Evolutionary conservation across 1,140 invertebrate genomes (phyloP).

Genomic region (Philotrypesis tridentata): DNA sequence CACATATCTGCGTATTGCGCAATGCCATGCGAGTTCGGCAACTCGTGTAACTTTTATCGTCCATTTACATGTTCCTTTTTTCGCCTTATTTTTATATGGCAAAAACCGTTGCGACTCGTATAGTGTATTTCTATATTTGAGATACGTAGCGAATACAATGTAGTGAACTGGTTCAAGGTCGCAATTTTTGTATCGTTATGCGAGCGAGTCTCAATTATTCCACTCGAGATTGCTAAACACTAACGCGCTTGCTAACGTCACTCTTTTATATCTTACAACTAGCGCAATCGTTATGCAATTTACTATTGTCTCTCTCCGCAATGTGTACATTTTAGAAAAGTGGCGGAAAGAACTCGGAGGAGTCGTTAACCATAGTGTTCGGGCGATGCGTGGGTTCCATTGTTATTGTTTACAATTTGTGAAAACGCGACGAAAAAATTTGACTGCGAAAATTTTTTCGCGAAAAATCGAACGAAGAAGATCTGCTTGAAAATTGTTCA

Average conservation of each 20-base stretch:
- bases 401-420: neutral
- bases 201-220: neutral
- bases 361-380: neutral
- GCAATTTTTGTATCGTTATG: constrained; percentile 1
- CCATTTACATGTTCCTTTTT: too few species aligned
- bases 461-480: too few species aligned
- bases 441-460: too few species aligned
- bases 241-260: too few species aligned
- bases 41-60: too few species aligned
- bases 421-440: too few species aligned
- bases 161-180: constrained; percentile 8
- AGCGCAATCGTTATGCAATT: neutral
- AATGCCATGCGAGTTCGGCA: too few species aligned
- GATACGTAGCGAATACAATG: neutral
- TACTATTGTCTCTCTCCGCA: neutral
- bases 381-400: neutral
- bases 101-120: too few species aligned
- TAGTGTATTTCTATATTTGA: too few species aligned
- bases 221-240: neutral
- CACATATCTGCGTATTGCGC: too few species aligned
- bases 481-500: too few species aligned
- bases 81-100: too few species aligned
- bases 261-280: neutral
- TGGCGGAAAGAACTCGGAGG: neutral
- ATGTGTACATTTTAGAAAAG: neutral